These are phyloP conservation scores for Camptogramma bilineatum DNA, from an alignment of 2,888 invertebrate genomes.

Conservation along the genomic window DNA sequence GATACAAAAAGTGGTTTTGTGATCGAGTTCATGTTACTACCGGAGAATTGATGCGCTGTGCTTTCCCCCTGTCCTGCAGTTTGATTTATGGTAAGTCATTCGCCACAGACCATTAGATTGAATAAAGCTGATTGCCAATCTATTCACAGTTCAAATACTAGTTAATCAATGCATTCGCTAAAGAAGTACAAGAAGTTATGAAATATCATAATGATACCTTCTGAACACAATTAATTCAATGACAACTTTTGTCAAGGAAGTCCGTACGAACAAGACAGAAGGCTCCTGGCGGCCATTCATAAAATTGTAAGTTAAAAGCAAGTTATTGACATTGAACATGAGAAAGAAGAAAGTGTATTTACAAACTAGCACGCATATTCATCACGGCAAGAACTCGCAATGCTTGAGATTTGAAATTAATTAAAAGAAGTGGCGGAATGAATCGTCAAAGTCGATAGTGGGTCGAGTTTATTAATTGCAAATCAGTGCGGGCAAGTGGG, in stretches of 20 bases:
- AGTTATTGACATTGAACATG: constrained; percentile 58
- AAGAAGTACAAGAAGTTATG: constrained; percentile 24
- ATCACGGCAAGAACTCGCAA: constrained; percentile 56
- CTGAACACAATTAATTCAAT: too few species aligned
- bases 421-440: constrained; percentile 69
- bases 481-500: constrained; percentile 76
- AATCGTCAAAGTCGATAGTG: constrained; percentile 71
- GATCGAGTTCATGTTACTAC: constrained; percentile 73
- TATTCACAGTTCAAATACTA: constrained; percentile 36
- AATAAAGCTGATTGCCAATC: constrained; percentile 34
- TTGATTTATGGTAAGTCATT: constrained; percentile 77
- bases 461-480: constrained; percentile 82
- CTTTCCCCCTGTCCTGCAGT: constrained; percentile 67
- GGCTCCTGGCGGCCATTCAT: constrained; percentile 43
- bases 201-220: constrained; percentile 37
- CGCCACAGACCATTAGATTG: constrained; percentile 48
- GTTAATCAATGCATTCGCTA: constrained; percentile 28
- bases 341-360: constrained; percentile 68
- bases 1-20: constrained; percentile 75
- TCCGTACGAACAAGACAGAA: constrained; percentile 57
- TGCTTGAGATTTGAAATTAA: constrained; percentile 71
- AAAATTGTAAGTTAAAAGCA: constrained; percentile 49
- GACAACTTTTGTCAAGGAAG: constrained; percentile 51
- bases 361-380: constrained; percentile 61
- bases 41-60: constrained; percentile 71